phyloP scores from a whole-genome alignment of 1,140 invertebrate species.

The Sarcophaga bullata region DNA sequence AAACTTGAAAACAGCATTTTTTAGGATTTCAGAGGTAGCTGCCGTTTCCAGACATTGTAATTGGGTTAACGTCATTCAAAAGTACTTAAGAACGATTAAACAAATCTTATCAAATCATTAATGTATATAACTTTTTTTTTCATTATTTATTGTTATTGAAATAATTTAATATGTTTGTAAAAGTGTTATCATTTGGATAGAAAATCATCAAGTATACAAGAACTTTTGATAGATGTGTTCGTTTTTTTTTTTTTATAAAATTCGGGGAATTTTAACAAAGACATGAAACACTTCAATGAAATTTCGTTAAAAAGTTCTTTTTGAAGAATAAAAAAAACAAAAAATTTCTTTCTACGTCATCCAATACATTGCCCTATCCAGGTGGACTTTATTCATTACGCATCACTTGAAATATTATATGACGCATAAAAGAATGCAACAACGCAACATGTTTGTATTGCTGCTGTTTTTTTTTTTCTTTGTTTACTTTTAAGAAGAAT shows the following conservation, averaged over 20 bases:
- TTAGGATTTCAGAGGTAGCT: not conserved
- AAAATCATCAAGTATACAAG: too few relatives aligned
- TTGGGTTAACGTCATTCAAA: not conserved
- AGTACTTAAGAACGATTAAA: not conserved
- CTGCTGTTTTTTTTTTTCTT: too few relatives aligned
- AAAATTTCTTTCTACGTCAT: not conserved
- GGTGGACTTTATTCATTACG: not conserved
- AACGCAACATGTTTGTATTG: too few relatives aligned
- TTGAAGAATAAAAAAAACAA: not conserved
- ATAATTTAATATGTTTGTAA: not conserved
- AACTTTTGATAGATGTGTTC: too few relatives aligned
- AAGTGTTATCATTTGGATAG: not conserved
- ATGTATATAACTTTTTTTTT: too few relatives aligned
- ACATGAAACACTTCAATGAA: too few relatives aligned
- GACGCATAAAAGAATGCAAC: conserved; percentile 20
- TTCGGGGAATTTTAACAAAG: too few relatives aligned
- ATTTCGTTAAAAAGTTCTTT: too few relatives aligned
- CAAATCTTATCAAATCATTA: not conserved
- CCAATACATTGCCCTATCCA: not conserved
- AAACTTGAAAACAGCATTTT: not conserved
- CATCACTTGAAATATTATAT: conserved; percentile 1
- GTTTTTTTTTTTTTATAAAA: too few relatives aligned
- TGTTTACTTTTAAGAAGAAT: too few relatives aligned
- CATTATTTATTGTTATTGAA: not conserved
- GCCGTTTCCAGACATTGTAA: not conserved